Base-by-base conservation (phyloP, 35 echinoderm and acorn worm species). In the Eucidaris tribuloides region DNA sequence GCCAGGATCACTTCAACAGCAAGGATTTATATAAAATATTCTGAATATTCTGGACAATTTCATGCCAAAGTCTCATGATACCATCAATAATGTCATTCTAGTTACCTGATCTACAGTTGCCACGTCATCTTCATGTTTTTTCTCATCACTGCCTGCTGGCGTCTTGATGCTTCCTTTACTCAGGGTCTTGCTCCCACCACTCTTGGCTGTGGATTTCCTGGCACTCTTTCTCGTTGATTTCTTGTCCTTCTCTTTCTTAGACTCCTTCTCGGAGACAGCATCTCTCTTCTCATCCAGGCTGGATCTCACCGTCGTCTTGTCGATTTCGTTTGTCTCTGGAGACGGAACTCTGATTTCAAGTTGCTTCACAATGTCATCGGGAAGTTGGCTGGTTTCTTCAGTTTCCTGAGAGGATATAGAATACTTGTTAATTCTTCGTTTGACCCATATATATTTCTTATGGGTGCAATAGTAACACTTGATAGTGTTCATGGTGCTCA, bases 121-220 rank as follows among this genome's bases (percentile, higher is more conserved):
- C 0, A 77, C 46, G 15, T 84, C 72, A 19, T 91, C 88, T 32
- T 79, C 88, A 57, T 79, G 74, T 28, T n/a, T 28, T 37, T 78
- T 62, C 31, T 84, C 72, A 25, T 60, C 55, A 3, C 52, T 81
- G 19, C 68, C 79, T 19, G 23, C 25, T 7, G 72, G 46, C 22
- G 71, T 43, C 56, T 79, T 91, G n/a, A 79, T 38, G 1, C 81
- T 77, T 5, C 71, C 34, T 76, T 91, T 91, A 30, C 81, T 78
- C n/a, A 35, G 30, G 22, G 85, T 39, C 34, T 83, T 84, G 35
- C 45, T 83, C 22, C 79, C 79, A 2, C 70, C 65, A 34, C 87
- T 89, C 68, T 82, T 89, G 38, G 81, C 76, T 19, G 81, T 84
- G 5, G 81, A 78, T 62, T 91, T 91, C 9, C 88, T 19, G 2